Conservation (phyloP, 1,140 invertebrate species). For the Sycophaga agraensis region DNA sequence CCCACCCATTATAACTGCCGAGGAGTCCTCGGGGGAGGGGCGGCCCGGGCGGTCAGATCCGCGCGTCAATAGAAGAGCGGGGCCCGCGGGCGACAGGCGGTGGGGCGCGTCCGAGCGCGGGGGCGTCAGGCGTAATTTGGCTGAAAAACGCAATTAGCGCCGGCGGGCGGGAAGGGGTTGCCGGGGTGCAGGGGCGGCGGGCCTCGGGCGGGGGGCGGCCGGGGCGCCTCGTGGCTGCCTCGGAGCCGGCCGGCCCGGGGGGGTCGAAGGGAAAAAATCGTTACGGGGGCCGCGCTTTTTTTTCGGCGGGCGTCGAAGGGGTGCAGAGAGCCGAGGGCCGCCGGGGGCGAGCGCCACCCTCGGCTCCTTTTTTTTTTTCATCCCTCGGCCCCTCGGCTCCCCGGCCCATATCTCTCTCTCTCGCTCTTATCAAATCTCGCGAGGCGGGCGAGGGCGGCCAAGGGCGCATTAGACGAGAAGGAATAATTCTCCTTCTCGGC, state of each 20-base stretch:
- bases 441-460: neutral
- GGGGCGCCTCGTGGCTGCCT: too few relatives aligned
- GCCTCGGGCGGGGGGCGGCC: neutral
- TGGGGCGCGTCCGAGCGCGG: too few relatives aligned
- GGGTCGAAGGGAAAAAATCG: slow-evolving; percentile 52
- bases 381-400: neutral
- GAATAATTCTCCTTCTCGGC: neutral
- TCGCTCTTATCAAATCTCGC: slow-evolving; percentile 18
- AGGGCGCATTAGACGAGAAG: slow-evolving; percentile 13
- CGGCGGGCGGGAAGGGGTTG: slow-evolving; percentile 19
- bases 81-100: too few relatives aligned
- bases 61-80: too few relatives aligned
- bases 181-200: slow-evolving; percentile 26
- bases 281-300: slow-evolving; percentile 48
- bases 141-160: slow-evolving; percentile 58
- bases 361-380: slow-evolving; percentile 25
- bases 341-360: slow-evolving; percentile 41
- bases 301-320: slow-evolving; percentile 37
- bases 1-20: too few relatives aligned
- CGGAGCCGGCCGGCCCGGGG: neutral
- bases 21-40: too few relatives aligned
- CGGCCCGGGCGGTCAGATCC: too few relatives aligned
- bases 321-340: neutral
- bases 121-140: slow-evolving; percentile 44
- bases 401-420: neutral